Conservation (phyloP, 2,888 invertebrate genomes). For the Ametastegia equiseti region DNA sequence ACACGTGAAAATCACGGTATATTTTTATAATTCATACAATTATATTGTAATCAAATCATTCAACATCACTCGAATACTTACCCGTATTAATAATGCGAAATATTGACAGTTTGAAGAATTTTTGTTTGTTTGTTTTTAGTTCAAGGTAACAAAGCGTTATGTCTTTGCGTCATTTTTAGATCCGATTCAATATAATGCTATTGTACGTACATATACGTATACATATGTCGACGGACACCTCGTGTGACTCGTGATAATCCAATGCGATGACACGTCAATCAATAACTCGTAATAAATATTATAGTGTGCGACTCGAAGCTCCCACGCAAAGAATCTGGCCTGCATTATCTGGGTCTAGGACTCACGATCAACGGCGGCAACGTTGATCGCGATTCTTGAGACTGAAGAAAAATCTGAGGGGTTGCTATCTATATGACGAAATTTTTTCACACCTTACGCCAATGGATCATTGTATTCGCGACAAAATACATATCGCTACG, state of each 20-base stretch:
- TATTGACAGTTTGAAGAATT: neutral
- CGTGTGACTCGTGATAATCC: neutral
- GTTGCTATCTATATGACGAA: neutral
- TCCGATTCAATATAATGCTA: neutral
- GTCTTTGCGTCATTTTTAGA: neutral
- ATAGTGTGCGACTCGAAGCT: conserved; percentile 10
- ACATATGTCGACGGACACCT: conserved; percentile 6
- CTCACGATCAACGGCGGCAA: neutral
- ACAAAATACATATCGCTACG: neutral
- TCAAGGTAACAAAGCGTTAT: neutral
- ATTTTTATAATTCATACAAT: neutral
- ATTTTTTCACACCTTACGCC: neutral
- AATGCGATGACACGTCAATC: conserved; percentile 22
- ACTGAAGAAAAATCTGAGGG: neutral
- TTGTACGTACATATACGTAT: neutral
- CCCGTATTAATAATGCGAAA: neutral
- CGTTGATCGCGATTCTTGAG: neutral
- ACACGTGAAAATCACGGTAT: neutral
- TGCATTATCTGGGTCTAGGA: conserved; percentile 41
- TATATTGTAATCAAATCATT: neutral
- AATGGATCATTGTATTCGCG: conserved; percentile 20
- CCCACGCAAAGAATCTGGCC: conserved; percentile 1
- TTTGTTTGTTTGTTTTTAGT: neutral
- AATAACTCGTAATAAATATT: conserved; percentile 6
- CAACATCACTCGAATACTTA: neutral